Percentiles rank a stretch among this genome's conserved stretches.
Evolutionary conservation across 2,797 vertebrate species (phyloP).

Genomic region (Amphiprion clarkii): DNA sequence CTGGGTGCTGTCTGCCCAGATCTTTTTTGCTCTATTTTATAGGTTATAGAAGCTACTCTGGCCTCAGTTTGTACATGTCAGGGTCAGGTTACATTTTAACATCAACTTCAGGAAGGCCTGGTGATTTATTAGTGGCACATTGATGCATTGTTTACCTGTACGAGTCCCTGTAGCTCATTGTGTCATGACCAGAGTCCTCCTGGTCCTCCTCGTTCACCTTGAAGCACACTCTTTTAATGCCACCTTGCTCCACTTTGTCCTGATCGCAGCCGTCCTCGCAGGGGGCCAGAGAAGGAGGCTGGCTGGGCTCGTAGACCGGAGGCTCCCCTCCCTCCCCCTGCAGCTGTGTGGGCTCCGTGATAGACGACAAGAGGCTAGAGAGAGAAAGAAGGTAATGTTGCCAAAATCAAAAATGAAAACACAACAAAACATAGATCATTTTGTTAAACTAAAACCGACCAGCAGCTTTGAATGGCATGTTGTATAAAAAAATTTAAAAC

Average conservation of each 20-base stretch:
- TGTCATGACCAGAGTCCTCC: conserved; percentile 98
- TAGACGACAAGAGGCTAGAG: conserved; percentile 86
- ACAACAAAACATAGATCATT: not conserved
- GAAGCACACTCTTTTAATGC: conserved; percentile 96
- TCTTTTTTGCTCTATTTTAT: too few relatives aligned
- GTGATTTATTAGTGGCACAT: too few relatives aligned
- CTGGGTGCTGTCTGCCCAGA: too few relatives aligned
- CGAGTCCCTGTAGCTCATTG: conserved; percentile 98
- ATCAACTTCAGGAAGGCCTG: not conserved
- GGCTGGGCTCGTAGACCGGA: conserved; percentile 83
- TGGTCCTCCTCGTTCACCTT: conserved; percentile 98
- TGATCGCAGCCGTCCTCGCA: conserved; percentile 89
- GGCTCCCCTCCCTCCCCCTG: conserved; percentile 84
- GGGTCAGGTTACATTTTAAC: not conserved
- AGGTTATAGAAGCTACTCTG: not conserved
- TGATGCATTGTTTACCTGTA: conserved; percentile 88
- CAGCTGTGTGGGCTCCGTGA: conserved; percentile 92
- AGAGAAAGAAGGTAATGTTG: not conserved
- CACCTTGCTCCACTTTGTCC: conserved; percentile 91
- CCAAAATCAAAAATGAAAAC: not conserved
- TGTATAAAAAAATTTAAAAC: too few relatives aligned
- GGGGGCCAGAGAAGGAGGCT: conserved; percentile 84
- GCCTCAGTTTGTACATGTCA: not conserved
- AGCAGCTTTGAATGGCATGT: too few relatives aligned
- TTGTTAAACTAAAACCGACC: too few relatives aligned